Conservation (phyloP, 2,888 invertebrate genomes). For the Orchesella flavescens region DNA sequence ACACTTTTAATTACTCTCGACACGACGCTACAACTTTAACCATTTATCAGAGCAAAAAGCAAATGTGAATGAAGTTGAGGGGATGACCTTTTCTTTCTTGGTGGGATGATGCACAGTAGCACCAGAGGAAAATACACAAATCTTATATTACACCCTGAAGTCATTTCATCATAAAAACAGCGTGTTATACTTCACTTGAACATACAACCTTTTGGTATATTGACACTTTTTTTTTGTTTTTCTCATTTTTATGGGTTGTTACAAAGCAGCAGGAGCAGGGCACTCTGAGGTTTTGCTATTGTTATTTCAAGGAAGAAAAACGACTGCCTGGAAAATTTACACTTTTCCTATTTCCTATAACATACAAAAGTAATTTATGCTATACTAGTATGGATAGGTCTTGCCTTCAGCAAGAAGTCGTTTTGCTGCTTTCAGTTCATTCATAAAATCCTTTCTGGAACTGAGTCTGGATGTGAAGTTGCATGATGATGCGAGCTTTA, state of each 20-base stretch:
- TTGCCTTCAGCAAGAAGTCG: too few species aligned
- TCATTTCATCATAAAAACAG: background rate
- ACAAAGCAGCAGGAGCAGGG: slow-evolving; percentile 58
- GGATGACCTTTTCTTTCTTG: slow-evolving; percentile 44
- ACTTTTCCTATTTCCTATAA: too few species aligned
- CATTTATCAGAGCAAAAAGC: background rate
- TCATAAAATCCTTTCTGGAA: slow-evolving; percentile 16
- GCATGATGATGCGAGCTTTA: too few species aligned
- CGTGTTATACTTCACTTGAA: slow-evolving; percentile 42
- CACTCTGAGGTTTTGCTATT: slow-evolving; percentile 22
- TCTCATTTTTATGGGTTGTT: slow-evolving; percentile 58
- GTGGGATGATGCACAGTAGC: slow-evolving; percentile 35
- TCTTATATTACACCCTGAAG: background rate
- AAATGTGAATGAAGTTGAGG: slow-evolving; percentile 12
- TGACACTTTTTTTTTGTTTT: slow-evolving; percentile 62
- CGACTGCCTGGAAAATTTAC: background rate
- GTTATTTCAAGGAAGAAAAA: slow-evolving; percentile 49
- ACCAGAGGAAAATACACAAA: slow-evolving; percentile 21
- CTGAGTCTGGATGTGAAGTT: too few species aligned
- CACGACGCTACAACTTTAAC: background rate
- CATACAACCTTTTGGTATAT: slow-evolving; percentile 52
- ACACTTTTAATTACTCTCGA: slow-evolving; percentile 19
- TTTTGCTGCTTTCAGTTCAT: slow-evolving; percentile 1
- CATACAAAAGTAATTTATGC: too few species aligned
- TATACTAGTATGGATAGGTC: too few species aligned